Evolutionary conservation across 2,888 invertebrate species (phyloP).

Genomic region (Amphipyra tragopoginis): DNA sequence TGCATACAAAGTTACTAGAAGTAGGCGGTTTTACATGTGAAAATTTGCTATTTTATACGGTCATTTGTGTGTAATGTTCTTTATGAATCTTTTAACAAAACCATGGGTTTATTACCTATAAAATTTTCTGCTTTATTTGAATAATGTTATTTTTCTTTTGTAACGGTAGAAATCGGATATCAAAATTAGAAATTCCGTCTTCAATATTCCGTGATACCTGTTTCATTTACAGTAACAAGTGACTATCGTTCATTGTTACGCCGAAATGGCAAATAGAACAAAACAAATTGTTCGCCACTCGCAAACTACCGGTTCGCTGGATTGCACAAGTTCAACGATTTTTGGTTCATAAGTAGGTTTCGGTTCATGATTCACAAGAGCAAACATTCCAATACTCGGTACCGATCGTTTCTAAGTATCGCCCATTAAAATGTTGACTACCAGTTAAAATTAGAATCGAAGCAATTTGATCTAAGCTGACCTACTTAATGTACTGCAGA

Average conservation of each 20-base stretch:
- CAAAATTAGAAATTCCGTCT: slow-evolving; percentile 33
- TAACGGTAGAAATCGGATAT: slow-evolving; percentile 6
- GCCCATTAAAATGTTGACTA: slow-evolving; percentile 57
- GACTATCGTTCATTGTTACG: slow-evolving; percentile 38
- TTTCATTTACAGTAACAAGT: slow-evolving; percentile 26
- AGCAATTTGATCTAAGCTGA: slow-evolving; percentile 63
- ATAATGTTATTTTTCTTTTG: no score
- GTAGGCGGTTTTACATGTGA: slow-evolving; percentile 35
- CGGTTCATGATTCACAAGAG: slow-evolving; percentile 54
- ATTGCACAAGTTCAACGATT: slow-evolving; percentile 48
- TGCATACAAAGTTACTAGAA: slow-evolving; percentile 44
- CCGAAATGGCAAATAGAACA: slow-evolving; percentile 41
- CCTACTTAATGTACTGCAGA: slow-evolving; percentile 52
- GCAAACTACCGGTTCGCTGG: slow-evolving; percentile 25
- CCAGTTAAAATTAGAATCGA: slow-evolving; percentile 65
- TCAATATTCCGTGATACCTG: slow-evolving; percentile 29
- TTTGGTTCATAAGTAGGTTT: slow-evolving; percentile 52
- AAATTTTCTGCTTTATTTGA: neutral
- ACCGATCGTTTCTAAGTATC: slow-evolving; percentile 62
- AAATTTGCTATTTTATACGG: slow-evolving; percentile 35
- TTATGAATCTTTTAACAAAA: slow-evolving; percentile 17
- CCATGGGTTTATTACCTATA: neutral
- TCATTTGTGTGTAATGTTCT: slow-evolving; percentile 20
- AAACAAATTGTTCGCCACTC: slow-evolving; percentile 42
- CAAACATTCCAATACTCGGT: slow-evolving; percentile 52